A percentile compares a stretch with the other conserved stretches of the same genome.
Conservation (phyloP, 2,888 invertebrate species). For the Zelleria hepariella region DNA sequence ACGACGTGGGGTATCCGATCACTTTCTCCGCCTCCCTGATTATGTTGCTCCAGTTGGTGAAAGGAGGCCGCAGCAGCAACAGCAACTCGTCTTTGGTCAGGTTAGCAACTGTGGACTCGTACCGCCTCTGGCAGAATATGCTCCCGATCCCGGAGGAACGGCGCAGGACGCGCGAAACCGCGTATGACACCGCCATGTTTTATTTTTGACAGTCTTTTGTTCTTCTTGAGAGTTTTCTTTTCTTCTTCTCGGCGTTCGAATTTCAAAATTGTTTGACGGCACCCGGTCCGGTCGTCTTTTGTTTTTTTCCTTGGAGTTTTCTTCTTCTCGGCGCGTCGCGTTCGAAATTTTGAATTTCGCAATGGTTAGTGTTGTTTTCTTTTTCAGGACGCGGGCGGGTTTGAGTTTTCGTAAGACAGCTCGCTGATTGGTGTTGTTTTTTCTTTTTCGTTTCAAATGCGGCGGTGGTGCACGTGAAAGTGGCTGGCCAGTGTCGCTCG, state of each 20-base stretch:
- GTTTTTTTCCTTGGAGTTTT: background rate
- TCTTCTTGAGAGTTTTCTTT: background rate
- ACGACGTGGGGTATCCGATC: constrained; percentile 72
- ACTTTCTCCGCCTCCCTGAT: constrained; percentile 67
- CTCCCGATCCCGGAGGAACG: constrained; percentile 25
- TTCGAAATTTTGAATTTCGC: background rate
- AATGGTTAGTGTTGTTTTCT: background rate
- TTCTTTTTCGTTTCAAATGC: too few species aligned
- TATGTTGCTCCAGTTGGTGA: constrained; percentile 61
- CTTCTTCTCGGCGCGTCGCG: background rate
- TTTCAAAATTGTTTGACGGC: constrained; percentile 1
- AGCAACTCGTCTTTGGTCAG: constrained; percentile 62
- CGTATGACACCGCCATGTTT: constrained; percentile 44
- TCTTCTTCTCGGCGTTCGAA: background rate
- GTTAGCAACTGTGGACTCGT: constrained; percentile 59
- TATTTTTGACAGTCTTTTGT: constrained; percentile 7
- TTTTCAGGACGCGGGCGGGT: background rate
- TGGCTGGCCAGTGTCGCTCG: background rate
- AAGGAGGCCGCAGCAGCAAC: constrained; percentile 53
- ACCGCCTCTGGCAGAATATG: constrained; percentile 51
- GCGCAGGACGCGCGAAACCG: constrained; percentile 49
- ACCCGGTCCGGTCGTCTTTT: too few species aligned
- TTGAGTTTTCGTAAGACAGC: too few species aligned
- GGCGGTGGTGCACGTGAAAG: background rate
- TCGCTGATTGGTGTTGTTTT: too few species aligned